A percentile compares a stretch with the other conserved stretches of the same genome.
Evolutionary conservation across 1,140 invertebrate species (phyloP).

Genomic region (Temnothorax nylanderi): DNA sequence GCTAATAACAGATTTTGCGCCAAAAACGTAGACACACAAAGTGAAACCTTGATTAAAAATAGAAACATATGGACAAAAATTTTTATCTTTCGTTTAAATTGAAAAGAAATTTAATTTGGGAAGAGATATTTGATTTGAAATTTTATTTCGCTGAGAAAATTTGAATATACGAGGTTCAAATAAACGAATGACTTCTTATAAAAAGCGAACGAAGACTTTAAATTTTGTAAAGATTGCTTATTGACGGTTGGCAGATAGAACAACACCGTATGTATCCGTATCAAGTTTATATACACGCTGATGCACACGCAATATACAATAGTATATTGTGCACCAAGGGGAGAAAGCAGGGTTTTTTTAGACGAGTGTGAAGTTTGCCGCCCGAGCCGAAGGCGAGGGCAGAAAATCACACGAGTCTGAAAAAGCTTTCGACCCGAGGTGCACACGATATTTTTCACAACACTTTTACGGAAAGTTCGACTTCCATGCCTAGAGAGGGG

Average conservation of each 20-base stretch:
- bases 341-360: too few species aligned
- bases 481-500: too few species aligned
- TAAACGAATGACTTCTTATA: not conserved
- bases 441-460: too few species aligned
- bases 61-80: not conserved
- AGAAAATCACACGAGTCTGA: too few species aligned
- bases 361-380: too few species aligned
- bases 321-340: too few species aligned
- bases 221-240: not conserved
- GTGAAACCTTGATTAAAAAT: not conserved
- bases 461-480: too few species aligned
- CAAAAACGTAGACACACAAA: not conserved
- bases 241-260: not conserved
- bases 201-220: not conserved
- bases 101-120: not conserved
- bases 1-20: not conserved
- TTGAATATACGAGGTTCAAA: not conserved
- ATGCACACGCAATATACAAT: slow-evolving; percentile 4
- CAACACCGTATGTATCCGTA: not conserved
- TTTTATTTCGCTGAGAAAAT: not conserved
- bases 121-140: not conserved
- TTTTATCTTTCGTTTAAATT: not conserved
- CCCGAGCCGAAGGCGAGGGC: too few species aligned
- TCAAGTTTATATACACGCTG: slow-evolving; percentile 17
- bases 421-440: too few species aligned